Conservation (phyloP, 1,140 invertebrate genomes). For the Trichomalopsis sarcophagae region DNA sequence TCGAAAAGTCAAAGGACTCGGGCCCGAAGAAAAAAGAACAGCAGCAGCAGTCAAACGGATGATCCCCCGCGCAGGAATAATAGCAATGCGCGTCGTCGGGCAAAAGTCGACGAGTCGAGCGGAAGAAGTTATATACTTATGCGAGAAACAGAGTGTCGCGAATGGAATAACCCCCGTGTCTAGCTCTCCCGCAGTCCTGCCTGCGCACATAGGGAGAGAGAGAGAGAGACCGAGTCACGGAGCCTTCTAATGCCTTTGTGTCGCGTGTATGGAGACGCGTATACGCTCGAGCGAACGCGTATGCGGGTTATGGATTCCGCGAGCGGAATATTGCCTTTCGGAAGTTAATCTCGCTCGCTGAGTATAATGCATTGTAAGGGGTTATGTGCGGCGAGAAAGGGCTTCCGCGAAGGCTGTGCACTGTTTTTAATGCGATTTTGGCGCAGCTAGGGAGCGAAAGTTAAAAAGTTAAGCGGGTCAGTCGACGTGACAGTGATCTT, state of each 20-base stretch:
- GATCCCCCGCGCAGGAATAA: slow-evolving; percentile 25
- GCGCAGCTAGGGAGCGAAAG: background rate
- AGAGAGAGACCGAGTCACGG: background rate
- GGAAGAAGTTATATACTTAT: background rate
- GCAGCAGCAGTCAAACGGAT: slow-evolving; percentile 55
- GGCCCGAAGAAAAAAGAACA: background rate
- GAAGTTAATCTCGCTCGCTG: background rate
- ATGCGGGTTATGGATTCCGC: background rate
- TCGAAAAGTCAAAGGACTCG: background rate
- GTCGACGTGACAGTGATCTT: background rate
- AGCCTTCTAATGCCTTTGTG: background rate
- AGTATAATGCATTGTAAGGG: background rate
- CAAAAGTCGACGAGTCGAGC: slow-evolving; percentile 5
- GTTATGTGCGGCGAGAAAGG: background rate
- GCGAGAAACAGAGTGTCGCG: background rate
- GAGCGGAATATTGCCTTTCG: slow-evolving; percentile 2
- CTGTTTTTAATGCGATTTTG: background rate
- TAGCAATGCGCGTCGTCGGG: background rate
- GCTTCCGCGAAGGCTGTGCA: background rate
- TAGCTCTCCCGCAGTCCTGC: no score
- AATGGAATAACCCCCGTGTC: no score
- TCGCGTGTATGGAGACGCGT: background rate
- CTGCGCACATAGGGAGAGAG: background rate
- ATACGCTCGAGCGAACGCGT: background rate
- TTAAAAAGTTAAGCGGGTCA: slow-evolving; percentile 32